Evolutionary conservation across 64 coral and sea anemone genomes (phyloP), one percentile per base, ranked within the genome.

Genomic region (Montipora sp.): DNA sequence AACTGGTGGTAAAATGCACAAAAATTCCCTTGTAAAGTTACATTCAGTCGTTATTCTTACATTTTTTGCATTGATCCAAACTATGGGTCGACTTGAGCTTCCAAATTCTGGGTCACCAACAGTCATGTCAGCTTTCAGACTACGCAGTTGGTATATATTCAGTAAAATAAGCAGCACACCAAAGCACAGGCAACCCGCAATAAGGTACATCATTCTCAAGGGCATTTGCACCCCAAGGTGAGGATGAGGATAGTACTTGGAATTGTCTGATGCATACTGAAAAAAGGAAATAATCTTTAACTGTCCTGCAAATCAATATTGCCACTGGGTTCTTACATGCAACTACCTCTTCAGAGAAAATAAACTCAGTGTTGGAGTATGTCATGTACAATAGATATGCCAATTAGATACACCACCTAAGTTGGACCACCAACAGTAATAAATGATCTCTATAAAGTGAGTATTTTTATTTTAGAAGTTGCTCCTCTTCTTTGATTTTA

Each of bases 71-170:
- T 90, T 83, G 43, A 98, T 94, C 89, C 91, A 96, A 51, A 89
- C 97, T 55, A 98, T 51, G 10, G 94, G 91, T 53, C 77, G 92
- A 20, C 80, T 58, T 48, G 85, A 90, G 3, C 80, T 73, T 18
- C 86, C 84, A 70, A 83, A 93, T 5, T 92, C 87, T 19, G 93
- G 72, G 16, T 89, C 90, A 59, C 83, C 90, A 2, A 77, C 77
- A 87, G 80, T 77, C 73, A 63, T 51, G 18, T 77, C 76, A 14
- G 44, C 47, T 73, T 89, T 96, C 18, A 98, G 60, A 81, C 88
- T 96, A 19, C 75, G 88, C 43, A 98, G 78, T 80, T 98, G 91
- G 44, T 95, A 90, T 7, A 98, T 80, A 80, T 98, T 98, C 19
- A 98, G 46, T 51, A 96, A 47, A 44, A 96, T 84, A 12, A 96